A percentile compares a stretch with the other conserved stretches of the same genome.
Evolutionary conservation across 1,140 invertebrate genomes (phyloP).

Genomic region (Ceratina calcarata): DNA sequence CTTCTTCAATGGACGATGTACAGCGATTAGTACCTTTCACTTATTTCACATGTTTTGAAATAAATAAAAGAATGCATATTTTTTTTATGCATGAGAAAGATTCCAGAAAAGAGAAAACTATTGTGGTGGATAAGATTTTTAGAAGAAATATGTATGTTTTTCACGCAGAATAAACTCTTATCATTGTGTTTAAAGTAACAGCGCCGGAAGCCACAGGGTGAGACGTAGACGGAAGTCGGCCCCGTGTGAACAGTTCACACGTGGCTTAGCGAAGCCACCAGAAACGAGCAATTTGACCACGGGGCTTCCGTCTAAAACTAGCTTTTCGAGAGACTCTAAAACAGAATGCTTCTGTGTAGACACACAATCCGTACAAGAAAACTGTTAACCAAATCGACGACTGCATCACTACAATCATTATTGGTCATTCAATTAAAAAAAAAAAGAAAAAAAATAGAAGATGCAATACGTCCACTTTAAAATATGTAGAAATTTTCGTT

Average conservation of each 20-base stretch:
- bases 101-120: no score
- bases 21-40: no score
- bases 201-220: neutral
- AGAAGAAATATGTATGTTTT: neutral
- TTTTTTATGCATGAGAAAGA: no score
- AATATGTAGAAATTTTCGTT: no score
- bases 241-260: slow-evolving; percentile 37
- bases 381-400: neutral
- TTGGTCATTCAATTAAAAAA: no score
- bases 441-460: no score
- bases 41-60: no score
- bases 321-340: slow-evolving; percentile 15
- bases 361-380: neutral
- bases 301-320: slow-evolving; percentile 32
- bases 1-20: neutral
- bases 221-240: slow-evolving; percentile 11
- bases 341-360: neutral
- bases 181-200: neutral
- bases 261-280: slow-evolving; percentile 26
- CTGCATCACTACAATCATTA: no score
- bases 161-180: neutral
- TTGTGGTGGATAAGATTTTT: no score
- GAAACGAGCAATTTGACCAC: slow-evolving; percentile 32
- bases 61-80: no score
- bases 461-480: no score